Percentiles rank a stretch among this genome's conserved stretches.
phyloP scores from a whole-genome alignment of 2,888 invertebrate species.

The Scaptomyza caliginosa region DNA sequence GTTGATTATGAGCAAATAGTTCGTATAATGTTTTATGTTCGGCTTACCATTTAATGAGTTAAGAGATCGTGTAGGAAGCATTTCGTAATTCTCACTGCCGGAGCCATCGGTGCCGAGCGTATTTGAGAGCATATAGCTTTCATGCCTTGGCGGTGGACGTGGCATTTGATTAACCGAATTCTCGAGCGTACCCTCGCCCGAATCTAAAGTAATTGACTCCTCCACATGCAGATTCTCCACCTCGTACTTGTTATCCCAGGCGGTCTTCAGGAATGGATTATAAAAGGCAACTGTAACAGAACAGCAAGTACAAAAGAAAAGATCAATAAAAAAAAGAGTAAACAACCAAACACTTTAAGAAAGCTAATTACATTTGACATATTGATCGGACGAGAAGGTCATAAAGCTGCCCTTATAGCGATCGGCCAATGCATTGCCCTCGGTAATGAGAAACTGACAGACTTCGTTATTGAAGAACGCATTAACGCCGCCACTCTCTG shows the following conservation, averaged over 20 bases:
- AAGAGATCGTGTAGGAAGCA: slow-evolving; percentile 85
- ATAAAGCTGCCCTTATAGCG: slow-evolving; percentile 95
- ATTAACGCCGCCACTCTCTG: slow-evolving; percentile 94
- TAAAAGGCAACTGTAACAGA: slow-evolving; percentile 92
- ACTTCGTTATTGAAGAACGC: slow-evolving; percentile 95
- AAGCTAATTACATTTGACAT: slow-evolving; percentile 88
- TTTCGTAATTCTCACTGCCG: slow-evolving; percentile 88
- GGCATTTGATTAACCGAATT: slow-evolving; percentile 88
- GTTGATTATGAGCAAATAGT: too few species aligned
- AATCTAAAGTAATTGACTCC: slow-evolving; percentile 87
- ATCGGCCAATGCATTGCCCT: slow-evolving; percentile 96
- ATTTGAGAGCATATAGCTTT: slow-evolving; percentile 90
- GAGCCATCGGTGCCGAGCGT: slow-evolving; percentile 85
- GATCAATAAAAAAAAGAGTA: background rate
- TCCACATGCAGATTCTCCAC: slow-evolving; percentile 96
- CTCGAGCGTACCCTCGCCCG: slow-evolving; percentile 89
- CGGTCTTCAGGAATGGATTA: slow-evolving; percentile 97
- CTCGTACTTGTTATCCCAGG: slow-evolving; percentile 97
- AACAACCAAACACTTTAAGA: background rate
- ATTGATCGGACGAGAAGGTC: slow-evolving; percentile 93
- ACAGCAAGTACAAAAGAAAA: background rate
- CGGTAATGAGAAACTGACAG: slow-evolving; percentile 95
- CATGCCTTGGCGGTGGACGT: slow-evolving; percentile 89
- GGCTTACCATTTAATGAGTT: slow-evolving; percentile 86
- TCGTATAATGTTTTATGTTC: too few species aligned